Conservation (phyloP, 37 sponge, comb jelly and placozoan genomes). For the Spongilla lacustris region DNA sequence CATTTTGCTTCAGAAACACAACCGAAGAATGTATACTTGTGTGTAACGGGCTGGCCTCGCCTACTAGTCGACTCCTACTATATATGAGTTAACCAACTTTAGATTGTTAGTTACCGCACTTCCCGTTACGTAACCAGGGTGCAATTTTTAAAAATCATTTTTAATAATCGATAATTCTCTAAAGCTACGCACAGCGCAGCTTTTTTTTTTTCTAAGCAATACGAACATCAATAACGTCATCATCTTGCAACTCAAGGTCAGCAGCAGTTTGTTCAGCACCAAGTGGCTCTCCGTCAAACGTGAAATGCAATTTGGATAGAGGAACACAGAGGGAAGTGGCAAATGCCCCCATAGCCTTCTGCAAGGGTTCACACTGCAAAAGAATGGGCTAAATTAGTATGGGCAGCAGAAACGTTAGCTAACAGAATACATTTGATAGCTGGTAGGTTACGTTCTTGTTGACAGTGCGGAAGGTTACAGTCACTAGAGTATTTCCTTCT, state of each 20-base stretch:
- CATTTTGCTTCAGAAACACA: conserved; percentile 37
- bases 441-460: conserved; percentile 45
- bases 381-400: neutral
- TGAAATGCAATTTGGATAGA: conserved; percentile 38
- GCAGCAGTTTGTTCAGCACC: conserved; percentile 53
- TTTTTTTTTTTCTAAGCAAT: neutral
- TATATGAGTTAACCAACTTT: neutral
- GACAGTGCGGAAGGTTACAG: conserved; percentile 49
- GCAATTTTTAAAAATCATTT: neutral
- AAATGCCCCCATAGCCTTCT: conserved; percentile 59
- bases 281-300: conserved; percentile 82
- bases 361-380: conserved; percentile 64
- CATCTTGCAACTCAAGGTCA: conserved; percentile 77
- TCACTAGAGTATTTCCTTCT: conserved; percentile 2
- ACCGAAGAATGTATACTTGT: neutral
- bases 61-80: neutral
- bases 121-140: neutral
- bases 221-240: conserved; percentile 78
- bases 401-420: no score
- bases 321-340: conserved; percentile 48
- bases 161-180: neutral
- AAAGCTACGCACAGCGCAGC: neutral
- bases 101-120: neutral
- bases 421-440: conserved; percentile 28
- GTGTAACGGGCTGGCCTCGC: neutral